Conservation (phyloP, 2,797 vertebrate genomes). For the Takifugu ocellatus region DNA sequence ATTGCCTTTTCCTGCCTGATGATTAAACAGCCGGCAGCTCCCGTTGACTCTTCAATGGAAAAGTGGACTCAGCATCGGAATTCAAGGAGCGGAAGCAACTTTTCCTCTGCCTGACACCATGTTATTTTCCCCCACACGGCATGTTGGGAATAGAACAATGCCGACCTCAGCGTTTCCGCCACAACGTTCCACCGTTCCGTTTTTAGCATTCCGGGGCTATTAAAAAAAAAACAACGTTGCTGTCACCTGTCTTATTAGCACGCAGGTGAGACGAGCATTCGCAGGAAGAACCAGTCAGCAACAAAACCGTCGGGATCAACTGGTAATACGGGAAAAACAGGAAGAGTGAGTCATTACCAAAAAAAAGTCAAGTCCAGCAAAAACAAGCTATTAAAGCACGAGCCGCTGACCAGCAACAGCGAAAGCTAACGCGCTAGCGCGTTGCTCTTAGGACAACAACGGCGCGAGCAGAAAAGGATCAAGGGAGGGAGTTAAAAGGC, state of each 20-base stretch:
- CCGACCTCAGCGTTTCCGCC: conserved; percentile 41
- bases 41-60: conserved; percentile 7
- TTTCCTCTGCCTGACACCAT: conserved; percentile 32
- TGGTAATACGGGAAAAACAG: conserved; percentile 38
- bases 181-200: conserved; percentile 25
- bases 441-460: conserved; percentile 60
- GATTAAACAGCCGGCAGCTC: conserved; percentile 2
- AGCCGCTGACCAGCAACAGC: conserved; percentile 38
- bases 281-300: conserved; percentile 37
- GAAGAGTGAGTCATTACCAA: conserved; percentile 28
- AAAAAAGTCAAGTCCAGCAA: conserved; percentile 30
- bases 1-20: not conserved
- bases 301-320: conserved; percentile 40
- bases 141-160: conserved; percentile 37
- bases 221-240: conserved; percentile 16
- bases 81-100: conserved; percentile 19
- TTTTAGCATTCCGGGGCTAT: conserved; percentile 27
- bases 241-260: conserved; percentile 56
- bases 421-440: conserved; percentile 41
- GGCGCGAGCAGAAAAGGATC: conserved; percentile 66
- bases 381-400: conserved; percentile 6
- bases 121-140: conserved; percentile 46
- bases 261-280: conserved; percentile 29
- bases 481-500: conserved; percentile 65
- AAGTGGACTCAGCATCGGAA: conserved; percentile 23